A percentile compares a stretch with the other conserved stretches of the same genome.
Evolutionary conservation across 2,888 invertebrate genomes (phyloP).

Genomic region (Hirtodrosophila trivittata): DNA sequence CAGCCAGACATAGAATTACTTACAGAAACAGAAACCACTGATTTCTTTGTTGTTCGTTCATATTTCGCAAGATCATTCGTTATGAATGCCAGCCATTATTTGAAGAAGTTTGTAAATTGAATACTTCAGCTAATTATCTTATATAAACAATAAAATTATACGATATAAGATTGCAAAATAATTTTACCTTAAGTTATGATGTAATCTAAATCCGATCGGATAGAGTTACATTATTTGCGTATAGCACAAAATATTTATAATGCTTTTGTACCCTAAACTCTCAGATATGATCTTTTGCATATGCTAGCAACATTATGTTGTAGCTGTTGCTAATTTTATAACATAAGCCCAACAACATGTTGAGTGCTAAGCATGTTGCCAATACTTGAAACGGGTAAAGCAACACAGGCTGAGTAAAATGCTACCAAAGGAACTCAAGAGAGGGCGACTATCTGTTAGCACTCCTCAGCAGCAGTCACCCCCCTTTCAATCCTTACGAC

Average conservation of each 20-base stretch:
- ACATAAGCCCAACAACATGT: conserved; percentile 37
- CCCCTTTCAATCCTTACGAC: conserved; percentile 1
- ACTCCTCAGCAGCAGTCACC: conserved; percentile 30
- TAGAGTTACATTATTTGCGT: too few relatives aligned
- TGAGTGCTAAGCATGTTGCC: conserved; percentile 36
- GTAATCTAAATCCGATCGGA: too few relatives aligned
- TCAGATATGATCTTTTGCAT: too few relatives aligned
- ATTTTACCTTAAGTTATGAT: too few relatives aligned
- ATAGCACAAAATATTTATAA: too few relatives aligned
- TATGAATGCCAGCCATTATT: conserved; percentile 11
- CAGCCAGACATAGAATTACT: conserved; percentile 16
- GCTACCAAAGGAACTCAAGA: conserved; percentile 4
- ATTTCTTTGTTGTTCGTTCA: conserved; percentile 33
- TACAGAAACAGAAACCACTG: conserved; percentile 22
- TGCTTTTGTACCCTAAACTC: too few relatives aligned
- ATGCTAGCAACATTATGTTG: too few relatives aligned
- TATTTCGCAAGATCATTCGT: conserved; percentile 47
- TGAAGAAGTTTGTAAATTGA: conserved; percentile 16
- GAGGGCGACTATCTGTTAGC: conserved; percentile 1
- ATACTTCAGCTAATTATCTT: conserved; percentile 17
- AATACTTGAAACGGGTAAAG: conserved; percentile 54
- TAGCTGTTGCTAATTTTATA: not conserved
- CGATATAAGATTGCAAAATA: too few relatives aligned
- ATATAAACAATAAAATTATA: not conserved
- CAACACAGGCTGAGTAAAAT: conserved; percentile 44